Evolutionary conservation across 1,140 invertebrate species (phyloP).

Genomic region (Polyergus mexicanus): DNA sequence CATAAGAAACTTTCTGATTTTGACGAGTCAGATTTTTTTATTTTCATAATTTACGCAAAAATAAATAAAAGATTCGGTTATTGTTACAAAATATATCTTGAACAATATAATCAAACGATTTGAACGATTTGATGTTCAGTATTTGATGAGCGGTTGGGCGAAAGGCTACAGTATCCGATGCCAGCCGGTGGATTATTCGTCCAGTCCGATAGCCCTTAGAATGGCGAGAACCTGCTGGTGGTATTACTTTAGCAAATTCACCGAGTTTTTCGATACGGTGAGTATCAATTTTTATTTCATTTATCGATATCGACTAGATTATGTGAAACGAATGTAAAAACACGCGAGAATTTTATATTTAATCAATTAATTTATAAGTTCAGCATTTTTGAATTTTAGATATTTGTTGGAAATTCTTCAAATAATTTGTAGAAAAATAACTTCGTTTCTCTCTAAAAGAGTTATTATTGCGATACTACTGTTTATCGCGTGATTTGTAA

Average conservation of each 20-base stretch:
- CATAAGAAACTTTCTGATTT: background rate
- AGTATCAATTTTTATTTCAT: constrained; percentile 73
- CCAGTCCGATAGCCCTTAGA: constrained; percentile 93
- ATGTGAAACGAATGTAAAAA: background rate
- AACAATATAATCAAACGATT: background rate
- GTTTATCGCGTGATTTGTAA: background rate
- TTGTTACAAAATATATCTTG: background rate
- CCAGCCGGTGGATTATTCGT: constrained; percentile 97
- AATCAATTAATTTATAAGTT: constrained; percentile 22
- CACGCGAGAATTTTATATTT: background rate
- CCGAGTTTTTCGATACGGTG: constrained; percentile 98
- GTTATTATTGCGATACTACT: background rate
- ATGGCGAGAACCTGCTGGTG: constrained; percentile 98
- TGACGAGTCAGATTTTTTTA: background rate
- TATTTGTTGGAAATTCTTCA: background rate
- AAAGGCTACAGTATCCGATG: constrained; percentile 96
- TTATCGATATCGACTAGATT: background rate
- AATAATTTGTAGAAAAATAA: background rate
- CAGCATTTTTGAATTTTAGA: background rate
- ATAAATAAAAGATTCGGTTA: background rate
- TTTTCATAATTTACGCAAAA: background rate
- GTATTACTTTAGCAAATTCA: constrained; percentile 99
- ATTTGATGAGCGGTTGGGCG: constrained; percentile 94
- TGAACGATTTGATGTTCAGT: constrained; percentile 87
- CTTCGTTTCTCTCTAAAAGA: background rate